Evolutionary conservation across 2,888 invertebrate genomes (phyloP), one percentile per base, ranked within the genome.

Genomic region (Melangyna quadrimaculata): DNA sequence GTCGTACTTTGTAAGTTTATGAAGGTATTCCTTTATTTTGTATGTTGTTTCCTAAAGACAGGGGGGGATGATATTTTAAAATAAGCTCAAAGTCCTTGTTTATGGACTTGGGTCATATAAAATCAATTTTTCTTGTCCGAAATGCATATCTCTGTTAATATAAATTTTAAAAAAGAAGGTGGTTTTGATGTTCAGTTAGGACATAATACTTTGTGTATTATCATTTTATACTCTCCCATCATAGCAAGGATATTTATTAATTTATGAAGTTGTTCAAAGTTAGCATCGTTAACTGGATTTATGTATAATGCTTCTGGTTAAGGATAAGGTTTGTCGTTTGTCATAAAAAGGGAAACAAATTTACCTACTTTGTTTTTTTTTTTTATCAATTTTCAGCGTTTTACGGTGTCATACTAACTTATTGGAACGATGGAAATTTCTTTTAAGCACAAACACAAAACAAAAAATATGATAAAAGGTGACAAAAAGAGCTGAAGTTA

Each of bases 51-150:
- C 4, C 17, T 65, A 48, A 6, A 14, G 35, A 35, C n/a, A n/a
- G n/a, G n/a, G 14, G 29, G 45, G 29, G 12, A 8, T 9, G 65
- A 12, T 32, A 14, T 48, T 22, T 45, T n/a, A 35, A 48, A 32
- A 45, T 69, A 48, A 53, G 53, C 43, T 63, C 51, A 51, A 69
- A 73, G 51, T 67, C 43, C 55, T 70, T 48, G 48, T 63, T 73
- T 55, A 61, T 63, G 40, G 57, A 19, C 29, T 61, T 17, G 53
- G 57, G 70, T 71, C 74, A 53, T 79, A 72, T 72, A 84, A 84
- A 71, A 80, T 75, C 84, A 84, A 75, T 84, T 79, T 84, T 57
- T 51, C 12, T 29, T 69, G 75, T 77, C 84, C 84, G 61, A 84
- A 84, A 75, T 74, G 84, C 79, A 75, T 63, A 63, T 17, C 40